Evolutionary conservation across 2,888 invertebrate genomes (phyloP).

Genomic region (Sussaba pulchella): DNA sequence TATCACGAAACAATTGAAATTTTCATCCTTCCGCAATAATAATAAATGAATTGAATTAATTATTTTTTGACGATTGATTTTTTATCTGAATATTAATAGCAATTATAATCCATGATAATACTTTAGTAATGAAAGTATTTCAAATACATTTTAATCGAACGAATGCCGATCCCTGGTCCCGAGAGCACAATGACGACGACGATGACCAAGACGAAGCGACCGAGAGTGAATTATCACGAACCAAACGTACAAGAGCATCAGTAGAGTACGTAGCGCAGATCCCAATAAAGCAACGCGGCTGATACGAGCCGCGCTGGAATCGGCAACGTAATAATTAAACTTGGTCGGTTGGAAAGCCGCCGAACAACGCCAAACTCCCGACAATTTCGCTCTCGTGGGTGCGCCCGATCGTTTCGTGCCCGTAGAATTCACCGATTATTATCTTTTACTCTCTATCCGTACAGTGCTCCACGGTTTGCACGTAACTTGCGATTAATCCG

Average conservation of each 20-base stretch:
- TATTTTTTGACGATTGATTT: neutral
- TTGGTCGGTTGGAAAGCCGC: conserved; percentile 35
- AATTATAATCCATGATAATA: too few relatives aligned
- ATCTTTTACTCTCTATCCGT: conserved; percentile 31
- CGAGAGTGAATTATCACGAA: conserved; percentile 51
- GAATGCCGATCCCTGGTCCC: conserved; percentile 28
- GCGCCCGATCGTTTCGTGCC: conserved; percentile 25
- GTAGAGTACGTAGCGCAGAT: neutral
- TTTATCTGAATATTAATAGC: too few relatives aligned
- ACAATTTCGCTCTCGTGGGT: conserved; percentile 51
- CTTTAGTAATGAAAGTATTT: too few relatives aligned
- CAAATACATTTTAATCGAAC: too few relatives aligned
- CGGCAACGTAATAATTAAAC: conserved; percentile 45
- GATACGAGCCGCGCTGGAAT: conserved; percentile 12
- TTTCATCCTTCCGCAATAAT: too few relatives aligned
- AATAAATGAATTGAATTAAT: too few relatives aligned
- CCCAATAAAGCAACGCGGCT: neutral
- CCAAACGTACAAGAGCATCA: too few relatives aligned
- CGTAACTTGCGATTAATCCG: too few relatives aligned
- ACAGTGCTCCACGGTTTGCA: neutral
- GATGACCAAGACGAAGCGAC: conserved; percentile 17
- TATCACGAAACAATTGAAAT: too few relatives aligned
- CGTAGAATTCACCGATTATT: conserved; percentile 10
- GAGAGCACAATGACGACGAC: conserved; percentile 11
- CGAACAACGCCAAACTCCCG: too few relatives aligned